Conservation (phyloP, 2,113 vertebrate species). For the Alaudala cheleensis region DNA sequence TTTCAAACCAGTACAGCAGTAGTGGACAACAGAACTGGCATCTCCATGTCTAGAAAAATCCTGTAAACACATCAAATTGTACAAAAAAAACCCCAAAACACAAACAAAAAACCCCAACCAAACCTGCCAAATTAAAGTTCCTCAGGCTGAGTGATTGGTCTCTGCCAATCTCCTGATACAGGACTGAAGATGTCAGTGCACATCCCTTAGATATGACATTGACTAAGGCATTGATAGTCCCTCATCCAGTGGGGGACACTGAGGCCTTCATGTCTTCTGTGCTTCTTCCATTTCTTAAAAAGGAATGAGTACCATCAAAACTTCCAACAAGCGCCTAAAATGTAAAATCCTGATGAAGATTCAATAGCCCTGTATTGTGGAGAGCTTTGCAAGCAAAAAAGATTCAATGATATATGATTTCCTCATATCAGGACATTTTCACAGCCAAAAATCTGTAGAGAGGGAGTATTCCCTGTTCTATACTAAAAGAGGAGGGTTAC, state of each 20-base stretch:
- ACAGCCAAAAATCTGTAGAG: background rate
- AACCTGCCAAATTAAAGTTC: background rate
- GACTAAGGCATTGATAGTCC: background rate
- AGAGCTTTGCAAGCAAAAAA: background rate
- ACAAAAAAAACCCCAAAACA: background rate
- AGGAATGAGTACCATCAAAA: background rate
- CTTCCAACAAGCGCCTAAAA: background rate
- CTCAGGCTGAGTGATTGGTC: background rate
- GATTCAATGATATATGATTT: background rate
- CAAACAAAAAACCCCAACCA: too few species aligned
- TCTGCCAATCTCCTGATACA: background rate
- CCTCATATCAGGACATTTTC: background rate
- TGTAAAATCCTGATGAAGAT: background rate
- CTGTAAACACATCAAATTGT: background rate
- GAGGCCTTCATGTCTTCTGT: background rate
- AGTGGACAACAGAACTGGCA: background rate
- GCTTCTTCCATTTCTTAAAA: background rate
- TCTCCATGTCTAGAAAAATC: background rate
- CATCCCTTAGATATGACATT: background rate
- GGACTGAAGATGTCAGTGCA: background rate
- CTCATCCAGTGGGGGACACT: background rate
- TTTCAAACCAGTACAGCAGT: too few species aligned
- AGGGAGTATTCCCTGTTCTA: background rate
- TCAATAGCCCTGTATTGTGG: background rate
- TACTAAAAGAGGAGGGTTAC: background rate